Evolutionary conservation across 2,797 vertebrate genomes (phyloP).

Genomic region (Coreius guichenoti): DNA sequence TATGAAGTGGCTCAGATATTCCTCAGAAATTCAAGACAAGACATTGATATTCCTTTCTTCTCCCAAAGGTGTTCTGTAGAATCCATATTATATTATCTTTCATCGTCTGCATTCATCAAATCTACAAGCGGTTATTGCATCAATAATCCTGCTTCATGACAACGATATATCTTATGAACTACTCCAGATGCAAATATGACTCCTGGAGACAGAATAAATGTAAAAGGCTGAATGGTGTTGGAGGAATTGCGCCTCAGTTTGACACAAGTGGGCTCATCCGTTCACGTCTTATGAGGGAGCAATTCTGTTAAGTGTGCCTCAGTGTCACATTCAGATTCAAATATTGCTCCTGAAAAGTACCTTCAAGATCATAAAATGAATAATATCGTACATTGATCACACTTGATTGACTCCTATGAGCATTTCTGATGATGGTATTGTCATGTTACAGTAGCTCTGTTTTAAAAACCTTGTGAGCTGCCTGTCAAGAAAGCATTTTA

Average conservation of each 20-base stretch:
- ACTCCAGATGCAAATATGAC: conserved; percentile 40
- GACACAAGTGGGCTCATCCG: conserved; percentile 28
- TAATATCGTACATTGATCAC: conserved; percentile 23
- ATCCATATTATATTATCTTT: conserved; percentile 26
- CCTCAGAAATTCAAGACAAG: conserved; percentile 17
- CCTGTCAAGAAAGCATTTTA: not conserved
- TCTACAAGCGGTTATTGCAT: conserved; percentile 23
- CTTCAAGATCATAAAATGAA: conserved; percentile 24
- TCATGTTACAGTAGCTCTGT: not conserved
- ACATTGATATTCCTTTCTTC: conserved; percentile 27
- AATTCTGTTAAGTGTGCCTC: conserved; percentile 35
- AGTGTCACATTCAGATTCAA: conserved; percentile 32
- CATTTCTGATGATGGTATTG: conserved; percentile 1
- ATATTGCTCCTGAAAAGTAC: conserved; percentile 36
- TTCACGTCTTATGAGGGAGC: conserved; percentile 20
- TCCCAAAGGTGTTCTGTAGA: not conserved
- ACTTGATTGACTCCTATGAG: not conserved
- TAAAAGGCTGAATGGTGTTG: conserved; percentile 25
- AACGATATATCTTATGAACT: conserved; percentile 33
- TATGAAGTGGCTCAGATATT: conserved; percentile 34
- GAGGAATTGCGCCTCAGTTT: conserved; percentile 7
- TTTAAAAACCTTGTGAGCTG: not conserved
- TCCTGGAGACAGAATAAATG: conserved; percentile 33
- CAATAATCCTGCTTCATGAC: conserved; percentile 35
- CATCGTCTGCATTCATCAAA: conserved; percentile 23